Conservation (phyloP, 2,113 vertebrate genomes). For the Anser cygnoides region DNA sequence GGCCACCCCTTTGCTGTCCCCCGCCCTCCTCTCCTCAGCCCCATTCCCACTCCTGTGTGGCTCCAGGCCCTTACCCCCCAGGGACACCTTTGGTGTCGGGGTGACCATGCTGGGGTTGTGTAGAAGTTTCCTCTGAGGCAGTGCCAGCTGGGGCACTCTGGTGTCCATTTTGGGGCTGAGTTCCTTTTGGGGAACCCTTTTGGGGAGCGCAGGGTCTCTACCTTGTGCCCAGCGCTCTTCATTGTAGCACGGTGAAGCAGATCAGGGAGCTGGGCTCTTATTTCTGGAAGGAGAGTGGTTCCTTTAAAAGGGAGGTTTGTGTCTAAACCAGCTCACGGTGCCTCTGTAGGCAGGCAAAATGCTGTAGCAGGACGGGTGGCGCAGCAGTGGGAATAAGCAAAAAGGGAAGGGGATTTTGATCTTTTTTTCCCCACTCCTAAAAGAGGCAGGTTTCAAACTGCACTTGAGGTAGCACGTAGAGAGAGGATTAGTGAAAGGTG, state of each 20-base stretch:
- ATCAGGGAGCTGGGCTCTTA: background rate
- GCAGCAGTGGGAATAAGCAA: background rate
- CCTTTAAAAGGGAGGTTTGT: fast-evolving
- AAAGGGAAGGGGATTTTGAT: background rate
- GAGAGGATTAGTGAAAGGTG: background rate
- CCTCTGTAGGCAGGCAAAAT: too few species aligned
- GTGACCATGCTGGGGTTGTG: fast-evolving
- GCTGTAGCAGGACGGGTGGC: fast-evolving
- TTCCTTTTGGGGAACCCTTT: too few species aligned
- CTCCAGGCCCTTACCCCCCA: fast-evolving
- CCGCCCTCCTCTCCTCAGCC: fast-evolving
- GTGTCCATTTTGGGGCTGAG: background rate
- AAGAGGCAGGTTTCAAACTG: background rate
- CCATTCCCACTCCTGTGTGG: background rate
- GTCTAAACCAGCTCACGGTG: background rate
- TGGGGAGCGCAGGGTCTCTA: background rate
- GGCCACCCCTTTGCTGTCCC: background rate
- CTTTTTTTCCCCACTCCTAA: background rate
- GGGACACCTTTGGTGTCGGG: fast-evolving
- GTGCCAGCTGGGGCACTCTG: background rate
- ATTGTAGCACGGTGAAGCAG: fast-evolving
- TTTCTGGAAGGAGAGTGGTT: too few species aligned
- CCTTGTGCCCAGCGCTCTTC: too few species aligned
- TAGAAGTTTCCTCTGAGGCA: background rate
- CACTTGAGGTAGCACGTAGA: fast-evolving